Conservation (phyloP, 2,797 vertebrate species). For the Moxostoma hubbsi region DNA sequence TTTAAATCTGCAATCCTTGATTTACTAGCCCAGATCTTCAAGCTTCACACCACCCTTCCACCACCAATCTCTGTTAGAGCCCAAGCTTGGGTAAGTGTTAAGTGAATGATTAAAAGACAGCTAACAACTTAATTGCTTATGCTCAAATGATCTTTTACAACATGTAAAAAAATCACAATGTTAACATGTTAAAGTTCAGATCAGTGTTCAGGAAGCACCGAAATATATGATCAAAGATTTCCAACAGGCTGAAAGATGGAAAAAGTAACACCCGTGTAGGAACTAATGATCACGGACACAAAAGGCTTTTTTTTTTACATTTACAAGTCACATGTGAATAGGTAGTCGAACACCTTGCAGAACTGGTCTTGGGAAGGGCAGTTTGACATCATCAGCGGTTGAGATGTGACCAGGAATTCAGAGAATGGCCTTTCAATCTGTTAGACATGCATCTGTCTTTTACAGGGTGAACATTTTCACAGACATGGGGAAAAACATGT, state of each 20-base stretch:
- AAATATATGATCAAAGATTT: constrained; percentile 59
- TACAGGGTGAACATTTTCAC: constrained; percentile 24
- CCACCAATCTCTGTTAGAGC: constrained; percentile 4
- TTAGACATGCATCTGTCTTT: constrained; percentile 40
- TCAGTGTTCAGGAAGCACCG: constrained; percentile 43
- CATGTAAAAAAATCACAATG: constrained; percentile 53
- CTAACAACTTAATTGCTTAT: constrained; percentile 65
- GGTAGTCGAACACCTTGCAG: constrained; percentile 37
- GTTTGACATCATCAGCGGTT: constrained; percentile 32
- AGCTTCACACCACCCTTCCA: constrained; percentile 8
- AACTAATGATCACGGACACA: neutral
- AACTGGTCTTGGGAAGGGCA: constrained; percentile 50
- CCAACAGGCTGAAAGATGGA: constrained; percentile 14
- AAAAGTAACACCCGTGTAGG: neutral
- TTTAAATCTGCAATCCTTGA: neutral
- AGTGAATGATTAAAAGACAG: constrained; percentile 62
- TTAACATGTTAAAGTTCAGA: constrained; percentile 28
- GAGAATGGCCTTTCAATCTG: constrained; percentile 45
- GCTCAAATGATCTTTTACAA: constrained; percentile 58
- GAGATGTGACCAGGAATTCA: constrained; percentile 35
- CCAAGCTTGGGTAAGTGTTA: neutral
- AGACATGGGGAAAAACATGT: constrained; percentile 17
- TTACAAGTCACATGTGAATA: constrained; percentile 25
- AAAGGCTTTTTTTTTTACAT: neutral
- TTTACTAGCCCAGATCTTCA: neutral